Conservation (phyloP, 2,888 invertebrate genomes). For the Limenitis camilla region DNA sequence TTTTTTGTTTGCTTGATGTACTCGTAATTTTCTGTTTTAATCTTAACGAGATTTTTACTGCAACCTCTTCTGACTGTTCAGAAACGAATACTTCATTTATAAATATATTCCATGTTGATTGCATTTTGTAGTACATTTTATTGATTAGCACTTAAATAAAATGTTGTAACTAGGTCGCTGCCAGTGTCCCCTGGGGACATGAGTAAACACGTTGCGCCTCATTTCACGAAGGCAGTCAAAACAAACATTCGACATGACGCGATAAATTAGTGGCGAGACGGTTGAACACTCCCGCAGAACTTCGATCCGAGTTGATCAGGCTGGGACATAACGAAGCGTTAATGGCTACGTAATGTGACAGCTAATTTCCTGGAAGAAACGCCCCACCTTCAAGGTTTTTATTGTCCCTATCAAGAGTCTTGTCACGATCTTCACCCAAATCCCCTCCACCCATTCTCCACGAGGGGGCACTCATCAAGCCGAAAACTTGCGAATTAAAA, state of each 20-base stretch:
- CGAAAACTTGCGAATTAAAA: constrained; percentile 67
- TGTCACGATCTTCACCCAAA: constrained; percentile 45
- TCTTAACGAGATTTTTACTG: not conserved
- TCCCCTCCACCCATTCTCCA: constrained; percentile 20
- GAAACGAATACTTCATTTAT: too few relatives aligned
- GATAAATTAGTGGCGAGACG: constrained; percentile 23
- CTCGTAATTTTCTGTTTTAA: not conserved
- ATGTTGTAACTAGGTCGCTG: constrained; percentile 5
- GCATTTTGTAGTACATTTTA: not conserved
- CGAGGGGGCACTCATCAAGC: constrained; percentile 54
- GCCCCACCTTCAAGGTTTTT: constrained; percentile 51
- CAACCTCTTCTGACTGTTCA: too few relatives aligned
- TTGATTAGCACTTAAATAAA: not conserved
- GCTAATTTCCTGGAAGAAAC: constrained; percentile 65
- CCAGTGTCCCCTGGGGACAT: too few relatives aligned
- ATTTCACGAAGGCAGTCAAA: constrained; percentile 19
- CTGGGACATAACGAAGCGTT: constrained; percentile 35
- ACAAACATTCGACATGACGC: constrained; percentile 24
- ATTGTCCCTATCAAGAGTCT: constrained; percentile 53
- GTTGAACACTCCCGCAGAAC: constrained; percentile 19
- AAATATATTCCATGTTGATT: not conserved
- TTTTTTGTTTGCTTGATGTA: not conserved
- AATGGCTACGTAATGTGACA: constrained; percentile 65
- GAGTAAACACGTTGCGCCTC: constrained; percentile 14
- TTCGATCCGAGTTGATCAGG: constrained; percentile 41